phyloP scores from a whole-genome alignment of 2,797 vertebrate species.

The Poecilia velifera region DNA sequence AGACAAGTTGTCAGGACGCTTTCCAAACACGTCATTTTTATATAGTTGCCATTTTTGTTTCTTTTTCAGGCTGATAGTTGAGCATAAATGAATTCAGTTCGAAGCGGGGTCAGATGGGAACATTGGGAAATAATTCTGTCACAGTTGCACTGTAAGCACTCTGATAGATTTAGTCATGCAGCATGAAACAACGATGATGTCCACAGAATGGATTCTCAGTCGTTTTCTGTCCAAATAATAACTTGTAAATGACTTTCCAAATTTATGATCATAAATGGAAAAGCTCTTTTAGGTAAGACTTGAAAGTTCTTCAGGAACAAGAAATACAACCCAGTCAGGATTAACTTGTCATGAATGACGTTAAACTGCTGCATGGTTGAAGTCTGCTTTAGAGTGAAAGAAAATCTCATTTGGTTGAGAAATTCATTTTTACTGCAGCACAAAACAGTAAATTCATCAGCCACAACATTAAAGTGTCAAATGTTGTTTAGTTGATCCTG shows the following conservation, averaged over 20 bases:
- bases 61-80: conserved; percentile 7
- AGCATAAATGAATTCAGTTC: conserved; percentile 11
- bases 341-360: not conserved
- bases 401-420: conserved; percentile 3
- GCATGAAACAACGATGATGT: not conserved
- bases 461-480: not conserved
- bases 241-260: not conserved
- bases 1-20: conserved; percentile 4
- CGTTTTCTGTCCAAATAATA: not conserved
- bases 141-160: conserved; percentile 9
- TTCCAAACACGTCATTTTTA: conserved; percentile 9
- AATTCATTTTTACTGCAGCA: not conserved
- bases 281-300: not conserved
- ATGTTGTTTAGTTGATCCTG: not conserved
- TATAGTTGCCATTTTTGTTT: not conserved
- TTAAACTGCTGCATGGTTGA: not conserved
- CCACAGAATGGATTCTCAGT: not conserved
- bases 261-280: not conserved
- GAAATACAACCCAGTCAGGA: not conserved
- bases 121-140: not conserved
- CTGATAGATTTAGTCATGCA: conserved; percentile 8
- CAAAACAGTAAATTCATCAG: not conserved
- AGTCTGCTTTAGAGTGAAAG: not conserved
- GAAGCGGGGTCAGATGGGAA: not conserved
- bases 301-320: not conserved